phyloP scores from a whole-genome alignment of 1,140 invertebrate species.

The Polyergus mexicanus region DNA sequence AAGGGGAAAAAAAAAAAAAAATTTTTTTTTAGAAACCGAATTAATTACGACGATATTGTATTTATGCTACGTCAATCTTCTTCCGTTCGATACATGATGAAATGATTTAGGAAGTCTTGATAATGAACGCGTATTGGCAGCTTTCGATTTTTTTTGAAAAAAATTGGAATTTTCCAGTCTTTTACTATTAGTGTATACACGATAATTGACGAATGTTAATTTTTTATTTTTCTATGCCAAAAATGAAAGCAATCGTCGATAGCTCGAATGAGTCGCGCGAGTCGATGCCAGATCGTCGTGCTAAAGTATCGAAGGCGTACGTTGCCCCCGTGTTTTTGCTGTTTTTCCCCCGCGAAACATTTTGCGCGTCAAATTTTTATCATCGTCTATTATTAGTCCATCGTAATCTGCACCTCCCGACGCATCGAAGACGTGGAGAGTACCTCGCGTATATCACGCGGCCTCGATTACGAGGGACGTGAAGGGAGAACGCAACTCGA shows the following conservation, averaged over 20 bases:
- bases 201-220: not conserved
- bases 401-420: conserved; percentile 81
- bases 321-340: conserved; percentile 81
- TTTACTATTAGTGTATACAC: not conserved
- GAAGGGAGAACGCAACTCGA: conserved; percentile 23
- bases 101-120: not conserved
- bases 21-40: too few relatives aligned
- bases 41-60: not conserved
- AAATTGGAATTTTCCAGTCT: not conserved
- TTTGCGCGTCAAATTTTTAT: conserved; percentile 85
- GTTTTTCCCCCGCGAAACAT: conserved; percentile 77
- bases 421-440: conserved; percentile 74
- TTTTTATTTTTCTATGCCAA: conserved; percentile 8
- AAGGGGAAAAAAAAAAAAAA: not conserved
- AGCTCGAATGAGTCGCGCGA: not conserved
- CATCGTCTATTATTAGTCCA: conserved; percentile 83
- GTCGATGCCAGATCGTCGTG: conserved; percentile 23
- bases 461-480: not conserved
- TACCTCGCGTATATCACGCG: conserved; percentile 70
- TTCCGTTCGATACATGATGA: not conserved
- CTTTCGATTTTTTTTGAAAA: not conserved
- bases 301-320: conserved; percentile 68
- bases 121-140: not conserved
- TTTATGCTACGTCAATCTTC: not conserved
- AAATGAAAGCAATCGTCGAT: not conserved